Conservation (phyloP, 2,113 vertebrate genomes). For the Cyprinus carpio region DNA sequence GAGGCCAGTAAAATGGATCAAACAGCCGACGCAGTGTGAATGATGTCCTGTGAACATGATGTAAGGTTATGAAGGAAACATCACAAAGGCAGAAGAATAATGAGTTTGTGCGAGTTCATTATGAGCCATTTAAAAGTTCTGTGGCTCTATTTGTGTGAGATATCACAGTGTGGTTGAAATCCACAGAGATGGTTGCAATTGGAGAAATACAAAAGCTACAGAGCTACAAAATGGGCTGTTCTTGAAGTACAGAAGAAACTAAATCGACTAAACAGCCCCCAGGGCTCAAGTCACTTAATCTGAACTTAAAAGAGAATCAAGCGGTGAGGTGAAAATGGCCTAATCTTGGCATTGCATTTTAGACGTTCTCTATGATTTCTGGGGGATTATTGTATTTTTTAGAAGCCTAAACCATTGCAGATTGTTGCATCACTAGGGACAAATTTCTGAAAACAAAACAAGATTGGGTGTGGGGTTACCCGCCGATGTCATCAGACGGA, state of each 20-base stretch:
- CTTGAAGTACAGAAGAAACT: constrained; percentile 1
- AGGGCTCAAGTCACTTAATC: constrained; percentile 43
- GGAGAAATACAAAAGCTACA: too few species aligned
- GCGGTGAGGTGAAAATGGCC: constrained; percentile 7
- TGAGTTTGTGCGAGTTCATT: constrained; percentile 4
- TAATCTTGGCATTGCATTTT: constrained; percentile 61
- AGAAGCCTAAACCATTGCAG: constrained; percentile 65
- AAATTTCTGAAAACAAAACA: constrained; percentile 62
- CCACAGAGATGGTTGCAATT: not conserved
- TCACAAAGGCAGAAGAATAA: constrained; percentile 18
- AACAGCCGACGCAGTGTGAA: not conserved
- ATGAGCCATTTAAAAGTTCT: not conserved
- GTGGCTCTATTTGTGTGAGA: not conserved
- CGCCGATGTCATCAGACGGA: constrained; percentile 77
- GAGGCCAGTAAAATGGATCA: constrained; percentile 20
- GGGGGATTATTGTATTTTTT: constrained; percentile 30
- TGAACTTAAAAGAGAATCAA: constrained; percentile 24
- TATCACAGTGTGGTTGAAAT: constrained; percentile 21
- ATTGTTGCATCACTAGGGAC: constrained; percentile 75
- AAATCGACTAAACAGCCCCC: constrained; percentile 40
- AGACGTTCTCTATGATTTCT: constrained; percentile 21
- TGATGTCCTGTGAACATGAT: constrained; percentile 24
- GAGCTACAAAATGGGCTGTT: not conserved
- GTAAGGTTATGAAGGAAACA: not conserved
- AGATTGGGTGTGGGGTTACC: constrained; percentile 68